Evolutionary conservation across 2,888 invertebrate species (phyloP), one percentile per base, ranked within the genome.

Genomic region (Drosophila robusta): DNA sequence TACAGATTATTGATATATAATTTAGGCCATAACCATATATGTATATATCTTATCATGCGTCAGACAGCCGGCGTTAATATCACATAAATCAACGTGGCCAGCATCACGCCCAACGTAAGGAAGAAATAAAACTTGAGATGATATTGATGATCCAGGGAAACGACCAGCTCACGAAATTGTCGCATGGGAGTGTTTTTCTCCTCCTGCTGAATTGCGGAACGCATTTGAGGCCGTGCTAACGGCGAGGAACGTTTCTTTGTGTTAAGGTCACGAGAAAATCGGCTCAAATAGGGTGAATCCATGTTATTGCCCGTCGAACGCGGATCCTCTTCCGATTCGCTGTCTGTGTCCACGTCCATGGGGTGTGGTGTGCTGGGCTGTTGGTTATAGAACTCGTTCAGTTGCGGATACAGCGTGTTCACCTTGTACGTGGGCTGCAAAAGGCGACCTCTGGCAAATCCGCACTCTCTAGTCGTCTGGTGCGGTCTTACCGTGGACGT

Each of bases 91-190:
- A 90, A 76, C 3, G 91, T 80, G 4, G 75, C 75, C 14, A 83
- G 5, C 38, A 90, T 76, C 16, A 89, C 75, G 24, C 78, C 65
- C 36, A 84, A 49, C 12, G 75, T 57, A 11, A 90, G 60, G 9
- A 79, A 68, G 6, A 92, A 74, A 26, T 88, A 86, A 55, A 87
- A 87, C 46, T 90, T 91, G 4, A 92, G 56, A 38, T 91, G 82
- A 60, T 91, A 92, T 70, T 90, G 89, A 9, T 78, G 84, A 36
- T 91, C 88, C 65, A 91, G 47, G 1, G 89, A 80, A 11, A 50
- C 22, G 0, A 88, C 9, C 9, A 91, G 73, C 36, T 83, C 74
- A 3, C 51, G 66, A 46, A 92, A 87, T 2, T 90, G 84, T 1
- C 80, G 76, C 51, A 51, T 63, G 0, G 68, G 62, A 3, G 67